A percentile compares a stretch with the other conserved stretches of the same genome.
Evolutionary conservation across 2,113 vertebrate genomes (phyloP).

Genomic region (Tonatia bakeri): DNA sequence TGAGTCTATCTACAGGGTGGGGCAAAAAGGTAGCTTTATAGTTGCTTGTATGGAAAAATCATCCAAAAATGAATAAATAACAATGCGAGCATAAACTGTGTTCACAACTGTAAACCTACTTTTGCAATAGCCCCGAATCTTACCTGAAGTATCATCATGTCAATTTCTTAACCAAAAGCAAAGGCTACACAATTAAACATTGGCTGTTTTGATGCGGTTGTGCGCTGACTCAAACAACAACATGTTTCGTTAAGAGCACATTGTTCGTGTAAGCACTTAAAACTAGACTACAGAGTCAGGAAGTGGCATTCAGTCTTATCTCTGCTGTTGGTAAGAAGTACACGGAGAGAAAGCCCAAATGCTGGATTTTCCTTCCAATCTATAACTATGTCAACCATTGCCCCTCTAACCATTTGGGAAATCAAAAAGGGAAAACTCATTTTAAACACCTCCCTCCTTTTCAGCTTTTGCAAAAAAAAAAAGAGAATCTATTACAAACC

Average conservation of each 20-base stretch:
- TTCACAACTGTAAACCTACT: neutral
- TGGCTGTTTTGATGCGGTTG: neutral
- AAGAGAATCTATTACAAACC: constrained; percentile 49
- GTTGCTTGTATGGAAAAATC: neutral
- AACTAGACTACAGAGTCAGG: neutral
- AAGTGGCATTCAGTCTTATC: neutral
- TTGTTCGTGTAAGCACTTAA: neutral
- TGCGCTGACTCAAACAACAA: neutral
- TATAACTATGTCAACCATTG: neutral
- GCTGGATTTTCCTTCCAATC: neutral
- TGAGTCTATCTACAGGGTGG: neutral
- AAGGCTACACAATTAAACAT: neutral
- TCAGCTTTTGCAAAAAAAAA: neutral
- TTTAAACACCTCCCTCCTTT: neutral
- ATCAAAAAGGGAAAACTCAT: constrained; percentile 56
- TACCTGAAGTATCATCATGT: neutral
- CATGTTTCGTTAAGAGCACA: neutral
- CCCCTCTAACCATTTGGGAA: constrained; percentile 29
- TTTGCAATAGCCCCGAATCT: neutral
- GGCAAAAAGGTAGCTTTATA: neutral
- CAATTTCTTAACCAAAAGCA: neutral
- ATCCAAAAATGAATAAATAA: neutral
- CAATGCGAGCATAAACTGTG: neutral
- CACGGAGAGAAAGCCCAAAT: neutral
- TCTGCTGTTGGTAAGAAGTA: neutral